Conservation (phyloP, 1,140 invertebrate species). For the Amyelois transitella region DNA sequence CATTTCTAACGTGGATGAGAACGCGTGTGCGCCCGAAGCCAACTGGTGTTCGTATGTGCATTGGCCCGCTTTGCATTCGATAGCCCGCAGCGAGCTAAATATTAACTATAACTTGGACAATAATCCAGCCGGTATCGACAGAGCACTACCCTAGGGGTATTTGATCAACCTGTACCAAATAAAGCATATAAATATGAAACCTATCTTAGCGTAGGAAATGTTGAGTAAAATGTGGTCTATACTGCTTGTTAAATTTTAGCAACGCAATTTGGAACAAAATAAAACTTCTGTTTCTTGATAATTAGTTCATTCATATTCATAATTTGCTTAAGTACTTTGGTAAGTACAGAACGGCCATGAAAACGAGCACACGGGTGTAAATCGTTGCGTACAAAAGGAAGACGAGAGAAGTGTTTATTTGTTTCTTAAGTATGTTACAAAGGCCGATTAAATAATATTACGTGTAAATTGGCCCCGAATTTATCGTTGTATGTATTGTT, state of each 20-base stretch:
- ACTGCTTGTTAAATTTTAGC: background rate
- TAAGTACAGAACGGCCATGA: background rate
- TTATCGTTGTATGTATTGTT: too few relatives aligned
- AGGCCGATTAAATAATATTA: background rate
- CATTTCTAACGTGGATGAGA: slow-evolving; percentile 28
- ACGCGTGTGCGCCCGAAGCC: slow-evolving; percentile 21
- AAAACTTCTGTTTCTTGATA: background rate
- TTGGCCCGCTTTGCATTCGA: slow-evolving; percentile 12
- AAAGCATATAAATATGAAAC: too few relatives aligned
- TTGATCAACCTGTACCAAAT: background rate
- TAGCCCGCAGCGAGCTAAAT: slow-evolving; percentile 8
- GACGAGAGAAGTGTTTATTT: background rate
- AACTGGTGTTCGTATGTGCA: slow-evolving; percentile 11
- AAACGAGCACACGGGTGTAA: background rate
- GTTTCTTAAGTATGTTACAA: background rate
- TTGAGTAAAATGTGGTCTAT: too few relatives aligned
- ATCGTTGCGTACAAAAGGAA: background rate
- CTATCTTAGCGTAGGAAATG: too few relatives aligned
- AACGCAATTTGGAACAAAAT: background rate
- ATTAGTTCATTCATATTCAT: background rate
- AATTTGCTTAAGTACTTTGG: background rate
- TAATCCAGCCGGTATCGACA: background rate
- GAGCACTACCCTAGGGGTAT: background rate
- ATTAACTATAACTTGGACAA: slow-evolving; percentile 13
- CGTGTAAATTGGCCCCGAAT: background rate